These are phyloP conservation scores for Aphis craccivora DNA, from an alignment of 1,140 invertebrate genomes.

Conservation along the genomic window DNA sequence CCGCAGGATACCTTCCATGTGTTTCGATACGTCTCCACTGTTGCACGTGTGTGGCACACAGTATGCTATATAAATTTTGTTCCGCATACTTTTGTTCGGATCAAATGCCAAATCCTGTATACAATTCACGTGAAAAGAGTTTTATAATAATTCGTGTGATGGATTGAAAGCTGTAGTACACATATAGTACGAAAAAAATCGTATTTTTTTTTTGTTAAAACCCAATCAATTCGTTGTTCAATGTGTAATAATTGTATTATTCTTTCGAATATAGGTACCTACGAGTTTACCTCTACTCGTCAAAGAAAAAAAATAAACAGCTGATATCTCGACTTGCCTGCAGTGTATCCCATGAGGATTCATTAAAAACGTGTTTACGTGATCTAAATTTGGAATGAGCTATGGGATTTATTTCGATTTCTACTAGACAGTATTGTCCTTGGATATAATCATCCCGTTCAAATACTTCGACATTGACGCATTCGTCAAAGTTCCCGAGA, in stretches of 20 bases:
- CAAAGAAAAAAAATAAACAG: neutral
- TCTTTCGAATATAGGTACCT: no score
- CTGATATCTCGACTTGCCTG: slow-evolving; percentile 38
- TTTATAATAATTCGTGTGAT: neutral
- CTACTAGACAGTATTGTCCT: slow-evolving; percentile 63
- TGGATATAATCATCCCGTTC: slow-evolving; percentile 56
- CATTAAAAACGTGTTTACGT: slow-evolving; percentile 46
- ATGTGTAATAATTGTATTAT: neutral
- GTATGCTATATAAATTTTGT: slow-evolving; percentile 56
- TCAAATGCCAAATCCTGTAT: slow-evolving; percentile 52
- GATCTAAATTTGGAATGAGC: slow-evolving; percentile 11
- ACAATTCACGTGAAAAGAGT: neutral
- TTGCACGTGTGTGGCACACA: slow-evolving; percentile 58
- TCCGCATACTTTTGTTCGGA: slow-evolving; percentile 53
- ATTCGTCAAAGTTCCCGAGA: slow-evolving; percentile 64
- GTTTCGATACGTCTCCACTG: slow-evolving; percentile 7
- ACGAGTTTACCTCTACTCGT: neutral
- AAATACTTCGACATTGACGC: slow-evolving; percentile 59
- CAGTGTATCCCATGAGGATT: slow-evolving; percentile 59
- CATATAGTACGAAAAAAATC: neutral
- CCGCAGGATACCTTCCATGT: slow-evolving; percentile 12
- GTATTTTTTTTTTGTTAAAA: neutral
- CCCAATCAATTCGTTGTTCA: neutral
- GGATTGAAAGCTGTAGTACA: neutral
- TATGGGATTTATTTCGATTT: slow-evolving; percentile 60